A percentile compares a stretch with the other conserved stretches of the same genome.
These are phyloP conservation scores for Dasyprocta punctata DNA, from an alignment of 2,113 vertebrate genomes.

Conservation along the genomic window DNA sequence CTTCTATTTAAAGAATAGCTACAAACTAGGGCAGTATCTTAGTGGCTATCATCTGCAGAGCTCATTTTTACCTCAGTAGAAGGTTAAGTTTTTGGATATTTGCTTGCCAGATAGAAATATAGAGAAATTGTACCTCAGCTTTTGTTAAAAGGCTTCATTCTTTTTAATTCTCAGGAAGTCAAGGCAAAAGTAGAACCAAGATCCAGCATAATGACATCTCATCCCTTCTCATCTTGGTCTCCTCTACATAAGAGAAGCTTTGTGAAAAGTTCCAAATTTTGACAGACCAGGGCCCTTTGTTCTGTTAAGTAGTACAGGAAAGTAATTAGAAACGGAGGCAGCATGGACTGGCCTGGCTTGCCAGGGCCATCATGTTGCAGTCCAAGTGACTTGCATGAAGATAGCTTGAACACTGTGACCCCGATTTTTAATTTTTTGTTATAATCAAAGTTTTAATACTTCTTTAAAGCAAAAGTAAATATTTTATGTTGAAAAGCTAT, in stretches of 20 bases:
- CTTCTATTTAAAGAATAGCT: conserved; percentile 64
- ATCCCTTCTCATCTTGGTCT: conserved; percentile 64
- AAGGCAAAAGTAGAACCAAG: conserved; percentile 61
- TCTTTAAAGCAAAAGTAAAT: conserved; percentile 36
- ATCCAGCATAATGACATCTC: conserved; percentile 61
- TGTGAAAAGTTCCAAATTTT: conserved; percentile 75
- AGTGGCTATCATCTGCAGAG: conserved; percentile 11
- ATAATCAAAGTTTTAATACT: neutral
- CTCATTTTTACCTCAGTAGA: conserved; percentile 45
- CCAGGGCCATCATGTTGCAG: neutral
- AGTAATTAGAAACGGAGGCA: conserved; percentile 74
- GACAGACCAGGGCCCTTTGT: conserved; percentile 67
- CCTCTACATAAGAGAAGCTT: conserved; percentile 72
- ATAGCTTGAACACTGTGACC: conserved; percentile 55
- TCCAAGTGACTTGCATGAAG: conserved; percentile 47
- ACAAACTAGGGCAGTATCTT: conserved; percentile 55
- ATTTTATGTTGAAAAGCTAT: conserved; percentile 54
- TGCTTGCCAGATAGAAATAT: conserved; percentile 60
- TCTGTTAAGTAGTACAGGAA: conserved; percentile 78
- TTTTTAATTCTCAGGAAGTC: conserved; percentile 73
- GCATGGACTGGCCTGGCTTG: neutral
- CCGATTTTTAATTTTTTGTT: conserved; percentile 38
- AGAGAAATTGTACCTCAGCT: conserved; percentile 61
- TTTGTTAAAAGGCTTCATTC: conserved; percentile 64
- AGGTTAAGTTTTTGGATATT: conserved; percentile 44